phyloP scores from a whole-genome alignment of 1,140 invertebrate species.

The Trypoxylus dichotomus region DNA sequence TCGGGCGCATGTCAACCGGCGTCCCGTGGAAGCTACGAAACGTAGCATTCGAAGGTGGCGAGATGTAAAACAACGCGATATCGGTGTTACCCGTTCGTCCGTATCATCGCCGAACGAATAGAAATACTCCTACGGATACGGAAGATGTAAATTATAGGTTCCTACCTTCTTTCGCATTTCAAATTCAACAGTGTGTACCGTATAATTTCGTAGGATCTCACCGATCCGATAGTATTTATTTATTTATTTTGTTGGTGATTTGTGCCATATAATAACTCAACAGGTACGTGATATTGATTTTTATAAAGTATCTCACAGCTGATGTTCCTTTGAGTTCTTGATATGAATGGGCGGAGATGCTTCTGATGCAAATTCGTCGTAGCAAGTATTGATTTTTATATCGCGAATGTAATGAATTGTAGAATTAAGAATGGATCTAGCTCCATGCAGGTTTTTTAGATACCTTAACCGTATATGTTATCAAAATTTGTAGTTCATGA shows the following conservation, averaged over 20 bases:
- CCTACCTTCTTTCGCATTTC: neutral
- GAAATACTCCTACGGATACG: neutral
- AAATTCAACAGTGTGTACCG: neutral
- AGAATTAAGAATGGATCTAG: too few relatives aligned
- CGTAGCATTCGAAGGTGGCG: neutral
- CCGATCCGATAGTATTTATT: neutral
- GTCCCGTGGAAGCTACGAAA: neutral
- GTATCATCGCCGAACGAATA: neutral
- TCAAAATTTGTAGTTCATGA: too few relatives aligned
- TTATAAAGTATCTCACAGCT: neutral
- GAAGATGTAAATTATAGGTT: constrained; percentile 12
- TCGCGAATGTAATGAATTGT: too few relatives aligned
- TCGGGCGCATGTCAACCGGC: neutral
- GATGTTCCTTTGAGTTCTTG: neutral
- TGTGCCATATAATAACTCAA: constrained; percentile 10
- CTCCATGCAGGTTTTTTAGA: too few relatives aligned
- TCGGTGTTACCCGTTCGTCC: neutral
- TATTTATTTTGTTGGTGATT: constrained; percentile 17
- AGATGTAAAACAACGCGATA: neutral
- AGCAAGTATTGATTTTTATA: too few relatives aligned
- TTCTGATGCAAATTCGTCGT: too few relatives aligned
- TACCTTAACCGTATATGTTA: too few relatives aligned
- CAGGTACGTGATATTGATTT: constrained; percentile 19
- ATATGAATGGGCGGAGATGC: neutral
- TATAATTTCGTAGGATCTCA: neutral